A percentile compares a stretch with the other conserved stretches of the same genome.
These are phyloP conservation scores for Lissonota sp. DNA, from an alignment of 2,888 invertebrate species.

Conservation along the genomic window DNA sequence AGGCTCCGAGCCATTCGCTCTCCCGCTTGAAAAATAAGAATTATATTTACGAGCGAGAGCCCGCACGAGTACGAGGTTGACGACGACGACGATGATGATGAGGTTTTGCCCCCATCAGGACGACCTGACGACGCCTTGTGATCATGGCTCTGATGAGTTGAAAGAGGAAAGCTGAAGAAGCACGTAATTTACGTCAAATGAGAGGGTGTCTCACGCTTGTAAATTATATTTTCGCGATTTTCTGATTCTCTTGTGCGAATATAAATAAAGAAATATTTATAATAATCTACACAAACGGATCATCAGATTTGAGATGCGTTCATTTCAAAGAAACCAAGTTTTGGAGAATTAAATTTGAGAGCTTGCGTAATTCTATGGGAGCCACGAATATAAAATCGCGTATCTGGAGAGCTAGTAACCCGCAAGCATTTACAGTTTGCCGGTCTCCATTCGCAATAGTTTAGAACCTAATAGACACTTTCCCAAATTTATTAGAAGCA, in stretches of 20 bases:
- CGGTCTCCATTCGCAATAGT: no score
- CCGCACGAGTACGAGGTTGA: background rate
- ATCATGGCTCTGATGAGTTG: slow-evolving; percentile 46
- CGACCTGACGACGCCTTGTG: slow-evolving; percentile 38
- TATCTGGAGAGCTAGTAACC: no score
- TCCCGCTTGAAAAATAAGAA: slow-evolving; percentile 49
- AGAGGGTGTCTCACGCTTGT: no score
- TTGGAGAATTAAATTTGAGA: no score
- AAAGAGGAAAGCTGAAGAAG: slow-evolving; percentile 9
- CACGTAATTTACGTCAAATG: slow-evolving; percentile 27
- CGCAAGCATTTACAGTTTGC: no score
- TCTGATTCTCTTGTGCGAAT: background rate
- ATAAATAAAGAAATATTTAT: no score
- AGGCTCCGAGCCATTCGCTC: slow-evolving; percentile 37
- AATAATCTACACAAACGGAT: no score
- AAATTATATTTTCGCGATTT: no score
- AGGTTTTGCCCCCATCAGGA: slow-evolving; percentile 19
- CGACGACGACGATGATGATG: background rate
- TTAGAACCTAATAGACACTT: background rate
- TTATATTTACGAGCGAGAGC: slow-evolving; percentile 51
- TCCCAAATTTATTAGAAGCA: slow-evolving; percentile 74
- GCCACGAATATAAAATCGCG: no score
- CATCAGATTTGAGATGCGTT: no score
- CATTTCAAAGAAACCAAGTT: no score
- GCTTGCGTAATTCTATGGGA: no score